phyloP scores from a whole-genome alignment of 2,113 vertebrate species.

The Hydrochoerus hydrochaeris region DNA sequence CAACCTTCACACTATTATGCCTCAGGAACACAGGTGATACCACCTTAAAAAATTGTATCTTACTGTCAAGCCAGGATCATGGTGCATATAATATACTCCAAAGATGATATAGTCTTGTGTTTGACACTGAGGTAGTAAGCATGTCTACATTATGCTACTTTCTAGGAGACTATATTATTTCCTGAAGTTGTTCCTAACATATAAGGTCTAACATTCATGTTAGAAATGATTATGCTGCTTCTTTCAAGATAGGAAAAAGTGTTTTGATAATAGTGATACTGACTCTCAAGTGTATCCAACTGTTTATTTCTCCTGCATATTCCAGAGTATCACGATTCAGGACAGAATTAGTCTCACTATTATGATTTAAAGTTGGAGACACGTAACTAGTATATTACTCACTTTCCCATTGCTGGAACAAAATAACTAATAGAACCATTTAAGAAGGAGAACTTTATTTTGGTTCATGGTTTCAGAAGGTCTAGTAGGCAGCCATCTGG shows the following conservation, averaged over 20 bases:
- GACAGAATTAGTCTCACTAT: background rate
- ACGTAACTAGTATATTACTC: background rate
- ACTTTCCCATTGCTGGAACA: background rate
- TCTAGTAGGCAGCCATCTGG: background rate
- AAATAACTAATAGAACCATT: background rate
- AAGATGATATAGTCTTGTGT: background rate
- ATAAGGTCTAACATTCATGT: background rate
- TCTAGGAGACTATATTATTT: too few species aligned
- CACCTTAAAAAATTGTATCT: background rate
- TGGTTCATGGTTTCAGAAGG: background rate
- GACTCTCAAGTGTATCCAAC: background rate
- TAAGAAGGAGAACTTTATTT: background rate
- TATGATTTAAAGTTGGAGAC: background rate
- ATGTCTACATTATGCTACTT: background rate
- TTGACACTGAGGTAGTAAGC: background rate
- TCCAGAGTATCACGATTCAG: background rate
- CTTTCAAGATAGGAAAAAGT: background rate
- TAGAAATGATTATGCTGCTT: background rate
- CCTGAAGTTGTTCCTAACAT: background rate
- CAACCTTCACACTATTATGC: background rate
- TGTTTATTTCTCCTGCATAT: background rate
- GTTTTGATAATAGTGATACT: background rate
- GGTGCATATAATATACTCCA: background rate
- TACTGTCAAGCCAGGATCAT: background rate
- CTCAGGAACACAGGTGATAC: background rate